Base-by-base conservation (phyloP, 2,888 invertebrate species). In the Leptopterna dolabrata region DNA sequence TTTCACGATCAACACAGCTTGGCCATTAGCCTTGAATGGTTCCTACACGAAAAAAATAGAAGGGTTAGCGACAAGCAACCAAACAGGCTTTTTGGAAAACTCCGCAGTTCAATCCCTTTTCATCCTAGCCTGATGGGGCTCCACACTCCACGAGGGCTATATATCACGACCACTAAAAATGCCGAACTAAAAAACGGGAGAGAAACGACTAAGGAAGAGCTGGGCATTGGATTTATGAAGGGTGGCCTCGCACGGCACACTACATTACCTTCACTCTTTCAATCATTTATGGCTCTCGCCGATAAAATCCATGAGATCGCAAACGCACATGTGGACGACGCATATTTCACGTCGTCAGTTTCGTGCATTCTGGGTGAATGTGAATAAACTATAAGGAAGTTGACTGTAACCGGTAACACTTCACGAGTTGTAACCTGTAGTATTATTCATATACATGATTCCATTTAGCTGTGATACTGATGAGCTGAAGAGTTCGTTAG, bases 1-100 rank as follows among this genome's bases (percentile, higher is more conserved):
- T 51, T n/a, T 51, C 29, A 27, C 51, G 81, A 30, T 51, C 24
- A 55, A 81, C 81, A 55, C n/a, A 45, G 29, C 51, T 81, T 81
- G 29, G 81, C 81, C 81, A 81, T 81, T 81, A 81, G 29, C 14
- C 24, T 24, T n/a, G 45, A 78, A 45, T 41, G n/a, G 78, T 78
- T 78, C 7, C 36, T 78, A n/a, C 19, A 24, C 43, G 16, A 7
- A 24, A 6, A 24, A 43, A 45, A 78, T 45, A 45, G 36, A 27
- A 24, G 78, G 45, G 43, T 24, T 78, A 43, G 45, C 78, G 47
- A 27, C 78, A n/a, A 47, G 45, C 29, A 51, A 30, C 30, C 76
- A n/a, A 36, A 76, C 76, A 76, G 27, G 81, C 81, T 81, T 81
- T 81, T 76, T n/a, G 30, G 47, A 47, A 43, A 47, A 47, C 47